phyloP scores from a whole-genome alignment of 2,888 invertebrate genomes.

The Chorisops tibialis region DNA sequence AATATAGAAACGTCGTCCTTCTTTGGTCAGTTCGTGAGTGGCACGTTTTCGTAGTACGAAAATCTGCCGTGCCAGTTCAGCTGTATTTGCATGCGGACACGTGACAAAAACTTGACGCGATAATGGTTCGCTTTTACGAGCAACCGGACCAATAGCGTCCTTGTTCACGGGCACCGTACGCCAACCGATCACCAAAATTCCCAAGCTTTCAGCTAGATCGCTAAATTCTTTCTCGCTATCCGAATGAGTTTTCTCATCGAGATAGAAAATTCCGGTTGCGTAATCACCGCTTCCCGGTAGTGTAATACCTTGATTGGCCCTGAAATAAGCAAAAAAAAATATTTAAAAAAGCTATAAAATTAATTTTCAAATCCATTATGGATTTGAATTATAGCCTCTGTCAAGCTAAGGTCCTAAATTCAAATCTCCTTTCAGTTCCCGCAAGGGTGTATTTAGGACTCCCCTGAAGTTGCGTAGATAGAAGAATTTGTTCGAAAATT shows the following conservation, averaged over 20 bases:
- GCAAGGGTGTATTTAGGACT: too few species aligned
- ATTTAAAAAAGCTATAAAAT: neutral
- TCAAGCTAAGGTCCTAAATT: too few species aligned
- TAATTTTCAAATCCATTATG: neutral
- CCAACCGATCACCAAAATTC: constrained; percentile 86
- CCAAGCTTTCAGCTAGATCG: constrained; percentile 74
- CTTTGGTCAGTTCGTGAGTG: constrained; percentile 80
- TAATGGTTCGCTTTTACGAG: constrained; percentile 89
- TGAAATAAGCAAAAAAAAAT: constrained; percentile 47
- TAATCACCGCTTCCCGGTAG: constrained; percentile 86
- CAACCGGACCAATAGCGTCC: constrained; percentile 84
- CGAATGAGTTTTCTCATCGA: constrained; percentile 78
- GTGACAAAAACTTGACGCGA: constrained; percentile 92
- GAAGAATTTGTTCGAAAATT: too few species aligned
- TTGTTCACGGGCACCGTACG: constrained; percentile 88
- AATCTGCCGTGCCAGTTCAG: constrained; percentile 61
- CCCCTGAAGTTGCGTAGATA: too few species aligned
- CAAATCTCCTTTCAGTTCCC: too few species aligned
- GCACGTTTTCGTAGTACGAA: constrained; percentile 92
- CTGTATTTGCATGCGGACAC: constrained; percentile 54
- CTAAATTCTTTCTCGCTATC: constrained; percentile 79
- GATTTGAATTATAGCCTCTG: too few species aligned
- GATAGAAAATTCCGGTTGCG: constrained; percentile 94
- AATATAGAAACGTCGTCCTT: constrained; percentile 89
- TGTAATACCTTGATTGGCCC: constrained; percentile 74